A percentile compares a stretch with the other conserved stretches of the same genome.
Evolutionary conservation across 2,888 invertebrate species (phyloP).

Genomic region (Platycheirus albimanus): DNA sequence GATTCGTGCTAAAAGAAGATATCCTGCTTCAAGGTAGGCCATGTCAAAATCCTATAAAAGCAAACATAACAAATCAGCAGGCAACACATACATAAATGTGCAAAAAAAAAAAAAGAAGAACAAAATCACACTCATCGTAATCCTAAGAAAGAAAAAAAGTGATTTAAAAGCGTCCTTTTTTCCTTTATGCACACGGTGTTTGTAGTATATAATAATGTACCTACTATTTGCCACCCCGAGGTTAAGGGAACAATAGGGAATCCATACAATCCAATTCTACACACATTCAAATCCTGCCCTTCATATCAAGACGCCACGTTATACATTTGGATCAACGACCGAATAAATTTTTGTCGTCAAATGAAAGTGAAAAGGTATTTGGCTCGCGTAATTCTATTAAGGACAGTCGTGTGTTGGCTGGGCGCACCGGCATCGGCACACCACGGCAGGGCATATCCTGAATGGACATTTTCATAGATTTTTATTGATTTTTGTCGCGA

Average conservation of each 20-base stretch:
- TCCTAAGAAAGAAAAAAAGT: neutral
- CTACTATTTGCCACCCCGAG: conserved; percentile 28
- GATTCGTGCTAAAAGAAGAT: conserved; percentile 60
- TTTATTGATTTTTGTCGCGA: conserved; percentile 60
- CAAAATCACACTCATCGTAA: conserved; percentile 35
- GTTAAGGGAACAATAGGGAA: conserved; percentile 19
- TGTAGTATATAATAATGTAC: conserved; percentile 2
- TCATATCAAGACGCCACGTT: conserved; percentile 24
- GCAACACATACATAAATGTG: neutral
- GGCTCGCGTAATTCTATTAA: conserved; percentile 35
- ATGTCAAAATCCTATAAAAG: conserved; percentile 51
- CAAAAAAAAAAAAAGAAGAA: too few relatives aligned
- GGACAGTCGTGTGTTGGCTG: conserved; percentile 36
- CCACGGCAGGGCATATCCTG: neutral
- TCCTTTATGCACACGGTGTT: neutral
- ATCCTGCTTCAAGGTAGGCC: conserved; percentile 40
- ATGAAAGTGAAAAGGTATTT: conserved; percentile 45
- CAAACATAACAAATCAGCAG: conserved; percentile 63
- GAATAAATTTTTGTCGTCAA: conserved; percentile 46
- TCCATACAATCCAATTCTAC: conserved; percentile 3
- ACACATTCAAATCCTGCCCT: conserved; percentile 25
- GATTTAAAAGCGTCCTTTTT: conserved; percentile 10
- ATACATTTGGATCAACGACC: conserved; percentile 20
- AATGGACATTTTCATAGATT: conserved; percentile 14
- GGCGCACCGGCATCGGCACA: too few relatives aligned